Base-by-base conservation (phyloP, 2,113 vertebrate genomes). In the Prochilodus magdalenae region DNA sequence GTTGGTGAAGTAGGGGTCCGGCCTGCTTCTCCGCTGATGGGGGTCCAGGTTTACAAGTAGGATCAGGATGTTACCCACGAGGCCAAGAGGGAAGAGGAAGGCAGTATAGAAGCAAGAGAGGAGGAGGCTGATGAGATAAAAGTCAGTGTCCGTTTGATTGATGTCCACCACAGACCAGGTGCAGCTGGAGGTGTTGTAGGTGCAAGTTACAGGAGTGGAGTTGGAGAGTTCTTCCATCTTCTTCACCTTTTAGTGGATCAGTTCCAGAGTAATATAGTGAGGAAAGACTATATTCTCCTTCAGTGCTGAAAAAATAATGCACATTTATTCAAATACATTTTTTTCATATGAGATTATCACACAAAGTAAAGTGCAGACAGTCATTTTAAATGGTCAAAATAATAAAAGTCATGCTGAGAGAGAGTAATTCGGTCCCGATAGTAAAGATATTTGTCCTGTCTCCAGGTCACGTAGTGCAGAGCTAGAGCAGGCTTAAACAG, bases 1-100 rank as follows among this genome's bases (percentile, higher is more conserved):
- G 84, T 98, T 98, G 79, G 96, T 94, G 67, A 97, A 98, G 87
- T 98, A 98, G 30, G 97, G 91, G 85, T 98, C 96, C 0, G 97
- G 96, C 24, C 96, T 87, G 0, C 94, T 95, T 94, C 97, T 93
- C 83, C 89, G 95, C 30, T 96, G 95, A 0, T 91, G 89, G 86
- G 95, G 93, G 86, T 93, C 90, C 79, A 98, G 90, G 90, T 98
- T 97, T 53, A 98, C 96, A 53, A 94, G 92, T 49, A 98, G 84
- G 83, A 98, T 97, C 53, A 98, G 94, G 78, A 96, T 90, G 89
- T 98, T 98, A n/a, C 96, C 97, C 18, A 96, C 87, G 0, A 98
- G 95, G 62, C 97, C 96, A 0, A 97, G 93, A 0, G 97, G 96
- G 29, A 97, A 97, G 79, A 98, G 94, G 83, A 97, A 91, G 80